These are phyloP conservation scores for Volucella zonaria DNA, from an alignment of 2,888 invertebrate species.

Conservation along the genomic window DNA sequence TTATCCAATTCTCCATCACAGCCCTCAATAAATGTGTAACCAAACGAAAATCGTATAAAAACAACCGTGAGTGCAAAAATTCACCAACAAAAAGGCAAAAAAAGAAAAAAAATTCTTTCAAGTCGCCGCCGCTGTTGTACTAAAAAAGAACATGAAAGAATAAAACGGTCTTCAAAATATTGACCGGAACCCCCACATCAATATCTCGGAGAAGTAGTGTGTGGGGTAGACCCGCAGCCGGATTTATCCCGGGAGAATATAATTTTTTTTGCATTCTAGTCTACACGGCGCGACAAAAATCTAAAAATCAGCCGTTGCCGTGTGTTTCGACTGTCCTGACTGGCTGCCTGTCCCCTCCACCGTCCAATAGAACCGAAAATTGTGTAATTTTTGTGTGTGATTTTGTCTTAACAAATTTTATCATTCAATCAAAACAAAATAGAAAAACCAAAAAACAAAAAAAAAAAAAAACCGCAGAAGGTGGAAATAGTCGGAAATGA, in stretches of 20 bases:
- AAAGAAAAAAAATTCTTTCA: slow-evolving; percentile 26
- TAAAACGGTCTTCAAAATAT: slow-evolving; percentile 56
- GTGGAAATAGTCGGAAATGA: slow-evolving; percentile 54
- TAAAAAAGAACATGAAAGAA: slow-evolving; percentile 8
- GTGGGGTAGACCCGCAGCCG: neutral
- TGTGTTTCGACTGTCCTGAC: too few relatives aligned
- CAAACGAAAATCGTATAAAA: slow-evolving; percentile 41
- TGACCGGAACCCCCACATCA: slow-evolving; percentile 56
- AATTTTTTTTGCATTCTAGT: neutral
- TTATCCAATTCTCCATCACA: slow-evolving; percentile 43
- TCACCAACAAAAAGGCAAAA: too few relatives aligned
- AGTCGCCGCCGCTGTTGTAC: slow-evolving; percentile 39
- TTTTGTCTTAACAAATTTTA: slow-evolving; percentile 42
- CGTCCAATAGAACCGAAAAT: slow-evolving; percentile 19
- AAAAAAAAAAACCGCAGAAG: slow-evolving; percentile 48
- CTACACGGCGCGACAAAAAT: neutral
- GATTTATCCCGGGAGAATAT: neutral
- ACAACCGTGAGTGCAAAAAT: slow-evolving; percentile 57
- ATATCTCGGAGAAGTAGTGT: slow-evolving; percentile 4
- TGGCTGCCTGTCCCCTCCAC: neutral
- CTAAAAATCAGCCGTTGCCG: too few relatives aligned
- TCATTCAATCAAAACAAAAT: slow-evolving; percentile 56
- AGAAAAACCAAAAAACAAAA: slow-evolving; percentile 62
- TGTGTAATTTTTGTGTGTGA: slow-evolving; percentile 58
- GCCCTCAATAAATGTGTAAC: slow-evolving; percentile 41